A percentile compares a stretch with the other conserved stretches of the same genome.
Conservation (phyloP, 2,888 invertebrate species). For the Heliconius ismenius region DNA sequence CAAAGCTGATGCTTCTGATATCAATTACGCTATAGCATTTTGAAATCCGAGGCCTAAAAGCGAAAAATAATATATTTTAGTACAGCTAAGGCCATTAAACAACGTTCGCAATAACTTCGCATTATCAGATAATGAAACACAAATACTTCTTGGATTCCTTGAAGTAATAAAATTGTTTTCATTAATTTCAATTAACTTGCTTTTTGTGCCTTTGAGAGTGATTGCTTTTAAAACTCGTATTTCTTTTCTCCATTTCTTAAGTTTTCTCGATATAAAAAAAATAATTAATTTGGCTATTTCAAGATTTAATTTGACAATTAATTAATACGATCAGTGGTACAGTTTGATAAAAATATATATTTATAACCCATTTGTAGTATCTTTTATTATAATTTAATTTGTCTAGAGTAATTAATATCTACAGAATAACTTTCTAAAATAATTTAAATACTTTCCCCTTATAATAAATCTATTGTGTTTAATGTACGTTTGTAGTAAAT, state of each 20-base stretch:
- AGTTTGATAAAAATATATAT: conserved; percentile 6
- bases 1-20: conserved; percentile 11
- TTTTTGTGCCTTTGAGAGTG: conserved; percentile 44
- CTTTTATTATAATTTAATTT: background rate
- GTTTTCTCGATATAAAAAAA: conserved; percentile 6
- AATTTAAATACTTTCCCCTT: background rate
- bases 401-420: background rate
- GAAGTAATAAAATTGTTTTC: conserved; percentile 37
- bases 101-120: conserved; percentile 23
- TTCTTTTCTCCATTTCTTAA: conserved; percentile 16
- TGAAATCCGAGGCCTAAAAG: conserved; percentile 3
- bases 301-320: conserved; percentile 5
- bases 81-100: conserved; percentile 19
- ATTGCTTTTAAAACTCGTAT: conserved; percentile 35
- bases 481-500: background rate
- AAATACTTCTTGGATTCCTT: conserved; percentile 31
- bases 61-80: conserved; percentile 6
- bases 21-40: conserved; percentile 3
- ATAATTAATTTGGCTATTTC: conserved; percentile 15
- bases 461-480: background rate
- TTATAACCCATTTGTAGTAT: background rate
- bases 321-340: background rate
- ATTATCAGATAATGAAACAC: conserved; percentile 32
- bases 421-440: background rate
- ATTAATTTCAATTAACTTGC: conserved; percentile 37